These are phyloP conservation scores for Pollimyrus isidori DNA, from an alignment of 2,113 vertebrate species.

Conservation along the genomic window DNA sequence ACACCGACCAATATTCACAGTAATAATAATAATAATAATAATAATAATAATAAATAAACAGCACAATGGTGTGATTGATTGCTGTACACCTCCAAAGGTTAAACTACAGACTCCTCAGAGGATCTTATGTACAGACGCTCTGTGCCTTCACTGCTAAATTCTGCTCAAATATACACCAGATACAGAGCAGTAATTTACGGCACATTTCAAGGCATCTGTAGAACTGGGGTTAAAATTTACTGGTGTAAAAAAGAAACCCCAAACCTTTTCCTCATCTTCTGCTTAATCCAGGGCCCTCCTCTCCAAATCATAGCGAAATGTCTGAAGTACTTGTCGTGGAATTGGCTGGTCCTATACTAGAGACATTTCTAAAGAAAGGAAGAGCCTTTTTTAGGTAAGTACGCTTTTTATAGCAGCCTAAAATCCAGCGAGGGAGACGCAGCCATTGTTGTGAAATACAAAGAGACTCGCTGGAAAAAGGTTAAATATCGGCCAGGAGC, in stretches of 20 bases:
- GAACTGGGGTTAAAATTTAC: conserved; percentile 38
- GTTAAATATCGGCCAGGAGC: conserved; percentile 15
- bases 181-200: conserved; percentile 45
- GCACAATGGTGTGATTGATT: background rate
- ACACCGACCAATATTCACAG: background rate
- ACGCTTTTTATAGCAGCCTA: conserved; percentile 1
- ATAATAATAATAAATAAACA: background rate
- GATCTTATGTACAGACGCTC: background rate
- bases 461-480: background rate
- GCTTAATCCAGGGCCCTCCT: conserved; percentile 35
- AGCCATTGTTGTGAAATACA: background rate
- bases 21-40: no score
- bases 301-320: background rate
- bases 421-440: background rate
- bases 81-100: background rate
- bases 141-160: background rate
- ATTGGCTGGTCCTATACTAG: conserved; percentile 9
- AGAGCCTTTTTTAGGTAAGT: conserved; percentile 2
- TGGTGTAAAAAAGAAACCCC: conserved; percentile 47
- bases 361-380: background rate
- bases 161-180: background rate
- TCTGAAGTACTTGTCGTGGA: conserved; percentile 1
- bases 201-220: conserved; percentile 38
- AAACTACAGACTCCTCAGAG: background rate
- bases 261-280: conserved; percentile 49